phyloP scores from a whole-genome alignment of 2,888 invertebrate genomes.

The Napeogenes sylphis region DNA sequence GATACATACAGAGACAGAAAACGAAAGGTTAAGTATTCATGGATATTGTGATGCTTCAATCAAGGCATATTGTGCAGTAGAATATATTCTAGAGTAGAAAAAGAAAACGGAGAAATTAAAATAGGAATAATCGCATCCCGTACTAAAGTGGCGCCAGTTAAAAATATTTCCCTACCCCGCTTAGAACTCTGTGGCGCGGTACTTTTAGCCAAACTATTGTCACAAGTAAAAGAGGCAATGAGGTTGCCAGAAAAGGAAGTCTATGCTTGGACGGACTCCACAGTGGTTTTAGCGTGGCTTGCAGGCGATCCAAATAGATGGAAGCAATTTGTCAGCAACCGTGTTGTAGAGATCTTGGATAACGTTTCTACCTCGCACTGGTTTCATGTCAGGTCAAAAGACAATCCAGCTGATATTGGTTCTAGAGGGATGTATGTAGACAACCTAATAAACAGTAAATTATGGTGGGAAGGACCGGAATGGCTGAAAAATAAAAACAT shows the following conservation, averaged over 20 bases:
- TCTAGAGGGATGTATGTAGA: constrained; percentile 17
- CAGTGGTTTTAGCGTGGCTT: constrained; percentile 29
- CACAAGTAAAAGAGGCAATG: constrained; percentile 29
- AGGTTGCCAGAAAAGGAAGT: constrained; percentile 24
- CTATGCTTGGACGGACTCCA: constrained; percentile 27
- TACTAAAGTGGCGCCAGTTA: constrained; percentile 37
- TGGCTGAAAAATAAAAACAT: constrained; percentile 23
- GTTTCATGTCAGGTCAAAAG: constrained; percentile 20
- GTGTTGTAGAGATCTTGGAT: constrained; percentile 30
- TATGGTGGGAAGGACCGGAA: constrained; percentile 27
- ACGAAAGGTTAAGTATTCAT: constrained; percentile 16
- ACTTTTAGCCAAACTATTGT: constrained; percentile 29
- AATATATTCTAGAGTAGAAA: constrained; percentile 28
- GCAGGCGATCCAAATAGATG: constrained; percentile 30
- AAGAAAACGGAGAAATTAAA: constrained; percentile 15
- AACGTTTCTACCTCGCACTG: constrained; percentile 19
- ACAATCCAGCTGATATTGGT: constrained; percentile 24
- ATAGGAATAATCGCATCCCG: constrained; percentile 30
- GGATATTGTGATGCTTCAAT: constrained; percentile 33
- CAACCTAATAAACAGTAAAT: constrained; percentile 12
- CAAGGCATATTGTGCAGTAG: constrained; percentile 32
- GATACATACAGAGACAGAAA: constrained; percentile 8
- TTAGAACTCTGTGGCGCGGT: constrained; percentile 34
- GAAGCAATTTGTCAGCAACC: constrained; percentile 33
- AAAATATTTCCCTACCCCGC: constrained; percentile 32